Conservation (phyloP, 2,888 invertebrate genomes). For the Myopa testacea region DNA sequence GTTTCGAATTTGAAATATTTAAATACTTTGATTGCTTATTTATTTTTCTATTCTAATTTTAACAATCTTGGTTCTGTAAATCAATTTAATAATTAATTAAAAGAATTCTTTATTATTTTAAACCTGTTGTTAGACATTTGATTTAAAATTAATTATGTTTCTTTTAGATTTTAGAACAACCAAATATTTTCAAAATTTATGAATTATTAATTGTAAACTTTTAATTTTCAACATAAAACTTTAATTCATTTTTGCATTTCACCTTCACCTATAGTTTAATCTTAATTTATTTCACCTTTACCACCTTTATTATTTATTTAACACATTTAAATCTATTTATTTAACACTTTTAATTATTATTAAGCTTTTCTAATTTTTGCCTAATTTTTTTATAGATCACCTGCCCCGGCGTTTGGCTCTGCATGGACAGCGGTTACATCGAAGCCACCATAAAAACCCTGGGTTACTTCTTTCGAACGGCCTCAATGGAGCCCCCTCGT, state of each 20-base stretch:
- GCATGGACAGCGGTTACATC: conserved; percentile 64
- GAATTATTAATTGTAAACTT: neutral
- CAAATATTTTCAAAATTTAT: neutral
- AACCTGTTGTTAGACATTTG: neutral
- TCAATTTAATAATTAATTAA: neutral
- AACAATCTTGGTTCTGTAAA: neutral
- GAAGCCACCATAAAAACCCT: conserved; percentile 65
- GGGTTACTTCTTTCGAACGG: conserved; percentile 66
- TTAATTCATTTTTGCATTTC: no score
- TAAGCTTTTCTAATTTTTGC: neutral
- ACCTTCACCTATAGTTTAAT: neutral
- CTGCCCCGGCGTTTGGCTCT: conserved; percentile 68
- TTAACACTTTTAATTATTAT: neutral
- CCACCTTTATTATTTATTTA: neutral
- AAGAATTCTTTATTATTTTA: neutral
- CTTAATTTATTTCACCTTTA: neutral
- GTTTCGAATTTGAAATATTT: no score
- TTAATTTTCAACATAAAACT: no score
- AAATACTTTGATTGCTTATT: no score
- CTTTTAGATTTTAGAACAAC: neutral
- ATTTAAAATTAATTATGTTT: neutral
- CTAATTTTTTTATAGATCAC: conserved; percentile 56
- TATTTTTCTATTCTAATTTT: no score
- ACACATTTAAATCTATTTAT: neutral
- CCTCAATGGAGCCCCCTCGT: conserved; percentile 61